Conservation (phyloP, 2,113 vertebrate species). For the Microcebus jonahi region DNA sequence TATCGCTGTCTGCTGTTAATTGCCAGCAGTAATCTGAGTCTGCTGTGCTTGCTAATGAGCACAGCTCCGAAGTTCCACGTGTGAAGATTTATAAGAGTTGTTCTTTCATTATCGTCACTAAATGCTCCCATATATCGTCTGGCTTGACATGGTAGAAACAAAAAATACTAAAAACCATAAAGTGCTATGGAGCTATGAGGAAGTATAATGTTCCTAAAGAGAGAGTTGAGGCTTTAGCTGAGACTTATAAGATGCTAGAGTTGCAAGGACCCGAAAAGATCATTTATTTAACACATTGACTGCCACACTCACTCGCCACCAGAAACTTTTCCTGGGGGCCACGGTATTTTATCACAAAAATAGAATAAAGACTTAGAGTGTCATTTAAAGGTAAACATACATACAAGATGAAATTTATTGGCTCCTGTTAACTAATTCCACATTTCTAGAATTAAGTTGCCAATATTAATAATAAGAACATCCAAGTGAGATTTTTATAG, state of each 20-base stretch:
- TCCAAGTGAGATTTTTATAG: too few relatives aligned
- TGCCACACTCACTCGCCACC: too few relatives aligned
- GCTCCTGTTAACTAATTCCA: too few relatives aligned
- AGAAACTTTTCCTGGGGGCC: too few relatives aligned
- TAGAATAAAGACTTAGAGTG: too few relatives aligned
- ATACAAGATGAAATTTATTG: too few relatives aligned
- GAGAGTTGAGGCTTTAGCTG: background rate
- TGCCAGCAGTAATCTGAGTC: conserved; percentile 40
- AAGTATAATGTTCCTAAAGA: background rate
- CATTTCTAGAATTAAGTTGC: too few relatives aligned
- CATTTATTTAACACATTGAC: background rate
- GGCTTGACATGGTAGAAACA: background rate
- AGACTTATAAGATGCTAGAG: background rate
- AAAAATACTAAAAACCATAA: background rate
- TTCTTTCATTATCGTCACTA: background rate
- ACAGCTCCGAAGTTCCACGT: background rate
- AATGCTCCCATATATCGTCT: background rate
- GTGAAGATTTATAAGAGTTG: background rate
- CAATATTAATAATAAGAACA: too few relatives aligned
- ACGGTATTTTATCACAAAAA: too few relatives aligned
- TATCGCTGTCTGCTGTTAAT: conserved; percentile 54
- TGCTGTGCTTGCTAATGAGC: conserved; percentile 52
- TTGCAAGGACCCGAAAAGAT: background rate
- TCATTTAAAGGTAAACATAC: too few relatives aligned
- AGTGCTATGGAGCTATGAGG: background rate